phyloP scores from a whole-genome alignment of 2,113 vertebrate genomes.

The Chloropsis hardwickii region DNA sequence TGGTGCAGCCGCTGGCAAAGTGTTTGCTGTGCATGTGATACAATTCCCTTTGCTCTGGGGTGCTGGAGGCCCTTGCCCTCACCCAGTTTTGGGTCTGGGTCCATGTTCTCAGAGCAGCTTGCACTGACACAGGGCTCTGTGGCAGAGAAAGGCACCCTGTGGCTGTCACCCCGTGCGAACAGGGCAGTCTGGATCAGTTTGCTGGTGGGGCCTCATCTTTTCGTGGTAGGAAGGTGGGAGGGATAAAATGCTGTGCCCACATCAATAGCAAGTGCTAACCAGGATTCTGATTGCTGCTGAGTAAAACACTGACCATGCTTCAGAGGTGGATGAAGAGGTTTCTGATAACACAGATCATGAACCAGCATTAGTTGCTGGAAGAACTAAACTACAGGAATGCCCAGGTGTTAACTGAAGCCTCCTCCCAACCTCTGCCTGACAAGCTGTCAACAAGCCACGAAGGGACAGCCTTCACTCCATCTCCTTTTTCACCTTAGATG shows the following conservation, averaged over 20 bases:
- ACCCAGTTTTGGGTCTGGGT: not conserved
- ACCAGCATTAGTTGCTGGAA: not conserved
- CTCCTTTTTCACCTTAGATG: not conserved
- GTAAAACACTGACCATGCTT: not conserved
- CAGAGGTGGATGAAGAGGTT: not conserved
- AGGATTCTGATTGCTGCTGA: not conserved
- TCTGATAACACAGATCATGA: not conserved
- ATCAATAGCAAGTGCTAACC: not conserved
- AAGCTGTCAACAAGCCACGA: not conserved
- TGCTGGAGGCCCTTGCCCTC: not conserved
- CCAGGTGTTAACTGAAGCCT: not conserved
- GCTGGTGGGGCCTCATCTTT: not conserved
- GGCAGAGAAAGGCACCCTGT: not conserved
- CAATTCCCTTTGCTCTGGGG: not conserved
- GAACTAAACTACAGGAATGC: not conserved
- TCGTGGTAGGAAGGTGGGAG: not conserved
- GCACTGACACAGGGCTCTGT: not conserved
- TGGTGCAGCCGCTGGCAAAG: not conserved
- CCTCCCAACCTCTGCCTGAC: not conserved
- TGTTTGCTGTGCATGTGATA: not conserved
- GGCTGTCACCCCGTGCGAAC: not conserved
- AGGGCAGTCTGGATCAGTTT: not conserved
- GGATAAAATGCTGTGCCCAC: not conserved
- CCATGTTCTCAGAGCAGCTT: not conserved
- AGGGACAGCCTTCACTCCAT: not conserved